Evolutionary conservation across 1,140 invertebrate genomes (phyloP).

Genomic region (Matsumurasca onukii): DNA sequence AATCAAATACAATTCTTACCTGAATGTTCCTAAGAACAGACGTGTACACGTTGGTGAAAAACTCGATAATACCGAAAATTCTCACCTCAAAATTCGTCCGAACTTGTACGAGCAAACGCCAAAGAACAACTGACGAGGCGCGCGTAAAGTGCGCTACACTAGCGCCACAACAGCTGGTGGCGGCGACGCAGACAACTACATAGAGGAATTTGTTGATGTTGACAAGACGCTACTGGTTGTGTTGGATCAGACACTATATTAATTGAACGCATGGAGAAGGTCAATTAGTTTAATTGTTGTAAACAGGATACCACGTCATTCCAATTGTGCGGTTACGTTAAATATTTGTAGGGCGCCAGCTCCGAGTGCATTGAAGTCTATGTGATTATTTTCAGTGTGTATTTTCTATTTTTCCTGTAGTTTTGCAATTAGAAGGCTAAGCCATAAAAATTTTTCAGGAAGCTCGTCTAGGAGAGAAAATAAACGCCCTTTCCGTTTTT

Average conservation of each 20-base stretch:
- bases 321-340: not conserved
- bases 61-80: not conserved
- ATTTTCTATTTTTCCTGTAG: too few species aligned
- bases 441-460: too few species aligned
- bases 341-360: not conserved
- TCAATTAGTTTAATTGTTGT: slow-evolving; percentile 26
- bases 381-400: too few species aligned
- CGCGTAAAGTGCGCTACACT: not conserved
- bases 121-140: not conserved
- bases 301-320: slow-evolving; percentile 26
- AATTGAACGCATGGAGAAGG: slow-evolving; percentile 11
- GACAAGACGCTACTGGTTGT: not conserved
- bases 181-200: not conserved
- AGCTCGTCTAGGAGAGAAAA: too few species aligned
- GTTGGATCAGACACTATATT: too few species aligned
- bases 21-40: not conserved
- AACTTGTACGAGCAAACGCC: not conserved
- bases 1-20: too few species aligned
- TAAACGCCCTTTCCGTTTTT: too few species aligned
- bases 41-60: not conserved
- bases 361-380: not conserved
- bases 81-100: not conserved
- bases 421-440: too few species aligned
- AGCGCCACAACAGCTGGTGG: not conserved
- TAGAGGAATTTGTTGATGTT: not conserved